Conservation (phyloP, 1,140 invertebrate species). For the Drosophila gunungcola region DNA sequence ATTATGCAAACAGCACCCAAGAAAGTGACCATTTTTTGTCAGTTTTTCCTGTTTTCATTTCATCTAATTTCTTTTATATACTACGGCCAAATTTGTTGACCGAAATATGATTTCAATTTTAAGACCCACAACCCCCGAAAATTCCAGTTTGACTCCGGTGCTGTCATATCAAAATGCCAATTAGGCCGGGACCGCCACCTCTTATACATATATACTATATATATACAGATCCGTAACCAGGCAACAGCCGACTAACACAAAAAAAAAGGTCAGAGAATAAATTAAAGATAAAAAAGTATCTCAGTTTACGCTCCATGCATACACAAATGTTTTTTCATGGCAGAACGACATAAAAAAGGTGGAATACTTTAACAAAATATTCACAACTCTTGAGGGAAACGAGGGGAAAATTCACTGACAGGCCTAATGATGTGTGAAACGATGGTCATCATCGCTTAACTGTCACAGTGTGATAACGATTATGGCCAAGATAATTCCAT, state of each 20-base stretch:
- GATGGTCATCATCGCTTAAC: slow-evolving; percentile 55
- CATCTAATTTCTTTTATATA: slow-evolving; percentile 2
- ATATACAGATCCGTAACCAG: slow-evolving; percentile 25
- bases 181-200: slow-evolving; percentile 61
- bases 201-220: slow-evolving; percentile 5
- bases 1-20: slow-evolving; percentile 45
- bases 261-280: slow-evolving; percentile 26
- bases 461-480: slow-evolving; percentile 55
- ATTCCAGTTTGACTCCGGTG: slow-evolving; percentile 12
- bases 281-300: slow-evolving; percentile 34
- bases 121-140: slow-evolving; percentile 21
- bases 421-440: slow-evolving; percentile 80
- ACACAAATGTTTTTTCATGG: slow-evolving; percentile 41
- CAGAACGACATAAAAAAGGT: slow-evolving; percentile 17
- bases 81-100: slow-evolving; percentile 7
- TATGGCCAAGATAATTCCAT: slow-evolving; percentile 34
- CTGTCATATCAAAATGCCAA: slow-evolving; percentile 79
- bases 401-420: slow-evolving; percentile 50
- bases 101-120: slow-evolving; percentile 74
- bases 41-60: slow-evolving; percentile 18
- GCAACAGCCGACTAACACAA: slow-evolving; percentile 1
- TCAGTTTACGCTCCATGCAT: slow-evolving; percentile 48
- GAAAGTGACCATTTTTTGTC: slow-evolving; percentile 4
- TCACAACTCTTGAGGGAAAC: slow-evolving; percentile 20
- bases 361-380: slow-evolving; percentile 55